phyloP scores from a whole-genome alignment of 2,797 vertebrate genomes.

The Crocodylus rhombifer region DNA sequence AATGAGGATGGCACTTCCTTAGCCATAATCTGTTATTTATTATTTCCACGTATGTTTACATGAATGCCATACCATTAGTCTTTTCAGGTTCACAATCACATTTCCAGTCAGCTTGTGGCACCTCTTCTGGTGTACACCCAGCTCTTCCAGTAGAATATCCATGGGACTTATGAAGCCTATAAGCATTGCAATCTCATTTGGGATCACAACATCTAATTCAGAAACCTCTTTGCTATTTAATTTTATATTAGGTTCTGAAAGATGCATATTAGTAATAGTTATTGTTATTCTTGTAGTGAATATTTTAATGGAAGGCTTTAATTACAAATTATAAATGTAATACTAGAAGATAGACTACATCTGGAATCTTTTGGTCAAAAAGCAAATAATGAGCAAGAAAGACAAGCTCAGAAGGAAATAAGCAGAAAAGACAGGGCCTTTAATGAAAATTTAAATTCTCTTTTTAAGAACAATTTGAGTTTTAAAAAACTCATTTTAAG shows the following conservation, averaged over 20 bases:
- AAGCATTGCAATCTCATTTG: too few species aligned
- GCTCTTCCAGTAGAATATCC: too few species aligned
- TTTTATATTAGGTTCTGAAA: not conserved
- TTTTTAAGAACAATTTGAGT: not conserved
- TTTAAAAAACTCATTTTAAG: not conserved
- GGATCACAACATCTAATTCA: too few species aligned
- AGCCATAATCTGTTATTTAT: not conserved
- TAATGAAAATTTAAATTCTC: not conserved
- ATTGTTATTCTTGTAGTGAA: not conserved
- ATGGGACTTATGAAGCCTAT: too few species aligned
- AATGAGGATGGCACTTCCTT: not conserved
- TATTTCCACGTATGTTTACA: not conserved
- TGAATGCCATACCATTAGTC: too few species aligned
- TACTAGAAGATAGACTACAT: not conserved
- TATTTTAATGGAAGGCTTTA: not conserved
- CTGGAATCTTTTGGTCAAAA: not conserved
- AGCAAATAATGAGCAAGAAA: not conserved
- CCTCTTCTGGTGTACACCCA: too few species aligned
- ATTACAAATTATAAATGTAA: not conserved
- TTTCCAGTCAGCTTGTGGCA: too few species aligned
- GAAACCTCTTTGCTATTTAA: not conserved
- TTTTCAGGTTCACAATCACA: too few species aligned
- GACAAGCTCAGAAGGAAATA: not conserved
- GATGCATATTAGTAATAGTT: not conserved
- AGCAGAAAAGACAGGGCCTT: not conserved